Conservation (phyloP, 2,797 vertebrate species). For the Enteromius treurensis region DNA sequence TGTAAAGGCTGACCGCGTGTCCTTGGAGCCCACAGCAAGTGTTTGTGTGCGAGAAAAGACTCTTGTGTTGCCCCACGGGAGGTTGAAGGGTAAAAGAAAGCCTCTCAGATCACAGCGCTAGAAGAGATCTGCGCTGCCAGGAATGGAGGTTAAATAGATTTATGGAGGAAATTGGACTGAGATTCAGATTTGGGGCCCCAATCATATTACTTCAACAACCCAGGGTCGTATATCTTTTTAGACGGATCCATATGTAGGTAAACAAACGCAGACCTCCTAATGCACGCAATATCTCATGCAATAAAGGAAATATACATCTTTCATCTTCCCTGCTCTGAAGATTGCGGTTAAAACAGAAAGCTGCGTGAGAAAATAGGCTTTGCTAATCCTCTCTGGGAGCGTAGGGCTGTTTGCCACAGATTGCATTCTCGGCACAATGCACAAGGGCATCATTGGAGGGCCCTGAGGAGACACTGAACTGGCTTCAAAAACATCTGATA, state of each 20-base stretch:
- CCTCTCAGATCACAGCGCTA: slow-evolving; percentile 42
- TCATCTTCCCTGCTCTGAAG: slow-evolving; percentile 7
- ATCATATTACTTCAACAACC: slow-evolving; percentile 50
- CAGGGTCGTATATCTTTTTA: slow-evolving; percentile 44
- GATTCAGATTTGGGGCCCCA: slow-evolving; percentile 37
- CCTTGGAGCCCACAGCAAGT: slow-evolving; percentile 65
- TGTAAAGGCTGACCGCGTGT: slow-evolving; percentile 77
- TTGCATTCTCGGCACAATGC: slow-evolving; percentile 73
- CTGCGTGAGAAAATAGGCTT: slow-evolving; percentile 65
- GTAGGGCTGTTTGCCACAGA: slow-evolving; percentile 73
- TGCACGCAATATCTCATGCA: slow-evolving; percentile 2
- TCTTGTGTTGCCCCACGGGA: slow-evolving; percentile 25
- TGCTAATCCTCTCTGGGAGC: slow-evolving; percentile 76
- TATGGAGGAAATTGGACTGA: slow-evolving; percentile 47
- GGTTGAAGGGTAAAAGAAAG: slow-evolving; percentile 49
- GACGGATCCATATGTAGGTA: slow-evolving; percentile 20
- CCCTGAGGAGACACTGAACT: slow-evolving; percentile 56
- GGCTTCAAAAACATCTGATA: slow-evolving; percentile 75
- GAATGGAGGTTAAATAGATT: slow-evolving; percentile 52
- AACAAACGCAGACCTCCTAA: slow-evolving; percentile 22
- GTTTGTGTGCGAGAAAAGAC: slow-evolving; percentile 22
- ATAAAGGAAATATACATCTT: slow-evolving; percentile 39
- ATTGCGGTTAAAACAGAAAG: slow-evolving; percentile 50
- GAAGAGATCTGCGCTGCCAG: slow-evolving; percentile 44
- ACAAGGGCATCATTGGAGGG: slow-evolving; percentile 74